A percentile compares a stretch with the other conserved stretches of the same genome.
phyloP scores from a whole-genome alignment of 2,113 vertebrate genomes.

The Pteruthius melanotis region DNA sequence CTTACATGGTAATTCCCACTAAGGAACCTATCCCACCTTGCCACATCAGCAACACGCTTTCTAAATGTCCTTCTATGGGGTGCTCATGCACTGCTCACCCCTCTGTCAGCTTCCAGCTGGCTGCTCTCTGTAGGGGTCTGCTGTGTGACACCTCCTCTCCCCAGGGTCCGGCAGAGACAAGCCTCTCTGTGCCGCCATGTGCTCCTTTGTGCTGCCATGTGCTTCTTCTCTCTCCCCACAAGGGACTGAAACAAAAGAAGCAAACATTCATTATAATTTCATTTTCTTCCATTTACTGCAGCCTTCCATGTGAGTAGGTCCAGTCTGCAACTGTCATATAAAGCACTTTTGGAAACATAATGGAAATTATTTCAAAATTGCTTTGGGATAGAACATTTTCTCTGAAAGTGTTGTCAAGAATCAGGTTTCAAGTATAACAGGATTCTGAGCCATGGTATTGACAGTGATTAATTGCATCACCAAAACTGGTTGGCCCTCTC shows the following conservation, averaged over 20 bases:
- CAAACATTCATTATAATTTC: not conserved
- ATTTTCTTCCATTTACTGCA: not conserved
- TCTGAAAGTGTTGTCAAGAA: not conserved
- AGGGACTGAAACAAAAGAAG: not conserved
- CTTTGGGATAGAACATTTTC: not conserved
- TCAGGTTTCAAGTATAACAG: not conserved
- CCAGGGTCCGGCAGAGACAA: too few relatives aligned
- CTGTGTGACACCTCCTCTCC: too few relatives aligned
- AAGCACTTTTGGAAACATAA: not conserved
- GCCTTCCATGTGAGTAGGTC: not conserved
- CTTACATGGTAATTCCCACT: too few relatives aligned
- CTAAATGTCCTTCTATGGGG: too few relatives aligned
- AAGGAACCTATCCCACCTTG: too few relatives aligned
- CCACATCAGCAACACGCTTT: too few relatives aligned
- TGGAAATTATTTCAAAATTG: not conserved
- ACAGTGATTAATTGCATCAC: not conserved
- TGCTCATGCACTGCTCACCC: too few relatives aligned
- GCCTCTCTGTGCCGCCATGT: too few relatives aligned
- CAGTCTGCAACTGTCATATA: not conserved
- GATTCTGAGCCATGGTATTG: not conserved
- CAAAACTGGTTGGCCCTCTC: not conserved
- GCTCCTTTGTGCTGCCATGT: too few relatives aligned
- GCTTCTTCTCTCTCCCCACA: too few relatives aligned
- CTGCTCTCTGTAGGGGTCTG: too few relatives aligned
- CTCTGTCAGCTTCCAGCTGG: too few relatives aligned